Evolutionary conservation across 92 coral and sea anemone genomes (phyloP).

Genomic region (Epizoanthus illoricatus): DNA sequence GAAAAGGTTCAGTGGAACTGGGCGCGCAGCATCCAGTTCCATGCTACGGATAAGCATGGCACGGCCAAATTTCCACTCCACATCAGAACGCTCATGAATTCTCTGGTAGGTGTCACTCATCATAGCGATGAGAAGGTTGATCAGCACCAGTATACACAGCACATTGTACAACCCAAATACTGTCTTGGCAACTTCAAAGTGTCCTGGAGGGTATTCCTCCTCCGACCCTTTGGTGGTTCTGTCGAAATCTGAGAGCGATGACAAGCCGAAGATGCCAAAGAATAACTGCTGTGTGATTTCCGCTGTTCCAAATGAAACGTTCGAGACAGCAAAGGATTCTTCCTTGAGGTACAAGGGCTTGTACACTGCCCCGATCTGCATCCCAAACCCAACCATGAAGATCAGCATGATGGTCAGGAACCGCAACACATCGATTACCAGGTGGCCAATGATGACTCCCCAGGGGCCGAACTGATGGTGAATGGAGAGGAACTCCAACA

Average conservation of each 20-base stretch:
- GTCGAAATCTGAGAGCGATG: conserved; percentile 47
- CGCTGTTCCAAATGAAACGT: conserved; percentile 22
- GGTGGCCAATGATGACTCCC: conserved; percentile 98
- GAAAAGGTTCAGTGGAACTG: conserved; percentile 85
- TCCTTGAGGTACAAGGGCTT: conserved; percentile 60
- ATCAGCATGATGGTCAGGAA: conserved; percentile 78
- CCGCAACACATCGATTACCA: conserved; percentile 83
- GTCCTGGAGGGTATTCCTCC: conserved; percentile 4
- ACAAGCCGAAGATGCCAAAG: conserved; percentile 84
- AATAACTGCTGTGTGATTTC: conserved; percentile 69
- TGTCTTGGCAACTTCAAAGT: conserved; percentile 57
- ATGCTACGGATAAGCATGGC: conserved; percentile 88
- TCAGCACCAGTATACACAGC: conserved; percentile 74
- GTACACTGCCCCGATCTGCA: conserved; percentile 84
- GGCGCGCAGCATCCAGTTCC: conserved; percentile 88
- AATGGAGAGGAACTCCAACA: conserved; percentile 85
- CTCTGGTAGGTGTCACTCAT: conserved; percentile 98
- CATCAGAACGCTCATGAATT: conserved; percentile 84
- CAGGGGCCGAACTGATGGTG: conserved; percentile 97
- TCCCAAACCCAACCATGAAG: conserved; percentile 81
- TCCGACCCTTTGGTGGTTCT: not conserved
- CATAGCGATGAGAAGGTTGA: conserved; percentile 95
- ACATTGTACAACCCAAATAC: conserved; percentile 91
- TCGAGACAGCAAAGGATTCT: conserved; percentile 17
- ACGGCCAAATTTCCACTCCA: conserved; percentile 97